Conservation (phyloP, 2,888 invertebrate genomes). For the Terebella lapidaria region DNA sequence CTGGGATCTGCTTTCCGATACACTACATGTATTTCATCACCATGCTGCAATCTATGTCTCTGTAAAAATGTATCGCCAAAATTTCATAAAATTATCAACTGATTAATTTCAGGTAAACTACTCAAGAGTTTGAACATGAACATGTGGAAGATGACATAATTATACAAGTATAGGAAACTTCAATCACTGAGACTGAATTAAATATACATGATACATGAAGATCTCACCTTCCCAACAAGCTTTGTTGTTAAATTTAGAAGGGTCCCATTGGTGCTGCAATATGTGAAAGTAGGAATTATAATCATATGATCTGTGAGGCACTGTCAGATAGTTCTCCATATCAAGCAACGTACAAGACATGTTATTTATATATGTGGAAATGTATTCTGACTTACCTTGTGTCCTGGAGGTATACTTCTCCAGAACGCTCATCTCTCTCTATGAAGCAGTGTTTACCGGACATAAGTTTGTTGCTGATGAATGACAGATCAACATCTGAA, state of each 20-base stretch:
- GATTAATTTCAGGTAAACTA: too few relatives aligned
- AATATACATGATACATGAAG: too few relatives aligned
- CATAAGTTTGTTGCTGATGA: conserved; percentile 39
- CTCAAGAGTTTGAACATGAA: too few relatives aligned
- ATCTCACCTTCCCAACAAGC: neutral
- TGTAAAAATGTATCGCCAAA: neutral
- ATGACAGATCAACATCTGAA: conserved; percentile 1
- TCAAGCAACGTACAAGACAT: neutral
- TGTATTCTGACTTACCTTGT: conserved; percentile 29
- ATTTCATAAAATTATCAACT: neutral
- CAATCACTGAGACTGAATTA: too few relatives aligned
- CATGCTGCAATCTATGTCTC: conserved; percentile 35
- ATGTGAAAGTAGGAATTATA: neutral
- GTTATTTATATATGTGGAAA: neutral
- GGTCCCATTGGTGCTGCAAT: neutral
- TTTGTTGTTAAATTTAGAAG: neutral
- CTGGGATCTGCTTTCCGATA: conserved; percentile 40
- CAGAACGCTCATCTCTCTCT: conserved; percentile 29
- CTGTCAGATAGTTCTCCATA: neutral
- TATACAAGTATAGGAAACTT: too few relatives aligned
- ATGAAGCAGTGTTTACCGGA: conserved; percentile 43
- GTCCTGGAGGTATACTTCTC: conserved; percentile 37
- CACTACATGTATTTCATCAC: conserved; percentile 46
- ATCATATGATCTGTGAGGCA: neutral
- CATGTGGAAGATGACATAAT: too few relatives aligned